A percentile compares a stretch with the other conserved stretches of the same genome.
Evolutionary conservation across 1,140 invertebrate genomes (phyloP).

Genomic region (Bradysia coprophila): DNA sequence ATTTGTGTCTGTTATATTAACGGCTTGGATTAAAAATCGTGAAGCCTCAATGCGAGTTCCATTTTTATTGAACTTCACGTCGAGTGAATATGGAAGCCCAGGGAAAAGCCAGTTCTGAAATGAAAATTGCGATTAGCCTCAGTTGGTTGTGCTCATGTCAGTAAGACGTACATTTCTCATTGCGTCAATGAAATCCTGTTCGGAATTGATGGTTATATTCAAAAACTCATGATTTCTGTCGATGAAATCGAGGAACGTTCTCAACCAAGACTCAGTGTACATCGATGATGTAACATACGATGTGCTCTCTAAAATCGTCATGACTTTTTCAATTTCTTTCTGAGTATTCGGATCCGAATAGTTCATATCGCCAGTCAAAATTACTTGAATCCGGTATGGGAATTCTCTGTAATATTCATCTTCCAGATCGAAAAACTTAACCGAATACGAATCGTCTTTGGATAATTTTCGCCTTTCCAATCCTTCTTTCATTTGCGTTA

Average conservation of each 20-base stretch:
- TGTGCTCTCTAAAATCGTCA: constrained; percentile 60
- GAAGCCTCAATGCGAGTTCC: constrained; percentile 59
- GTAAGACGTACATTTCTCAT: constrained; percentile 44
- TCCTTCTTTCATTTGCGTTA: constrained; percentile 75
- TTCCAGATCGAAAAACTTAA: constrained; percentile 75
- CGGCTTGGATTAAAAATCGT: constrained; percentile 72
- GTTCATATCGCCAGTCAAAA: constrained; percentile 66
- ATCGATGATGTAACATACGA: constrained; percentile 56
- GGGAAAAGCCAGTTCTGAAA: constrained; percentile 51
- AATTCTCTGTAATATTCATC: constrained; percentile 80
- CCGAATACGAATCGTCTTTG: constrained; percentile 75
- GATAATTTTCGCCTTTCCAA: constrained; percentile 71
- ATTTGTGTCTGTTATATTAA: constrained; percentile 76
- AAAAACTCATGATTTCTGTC: constrained; percentile 48
- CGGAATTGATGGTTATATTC: constrained; percentile 51
- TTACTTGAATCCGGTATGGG: constrained; percentile 78
- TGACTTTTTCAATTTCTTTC: constrained; percentile 57
- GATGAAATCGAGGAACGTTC: constrained; percentile 64
- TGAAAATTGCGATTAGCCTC: too few relatives aligned
- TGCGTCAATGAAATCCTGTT: constrained; percentile 50
- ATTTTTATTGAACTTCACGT: constrained; percentile 67
- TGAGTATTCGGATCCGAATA: constrained; percentile 69
- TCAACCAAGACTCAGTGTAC: constrained; percentile 83
- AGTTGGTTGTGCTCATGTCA: too few relatives aligned
- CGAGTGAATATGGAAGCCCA: constrained; percentile 53